Conservation (phyloP, 2,797 vertebrate genomes). For the Myotis vivesi region DNA sequence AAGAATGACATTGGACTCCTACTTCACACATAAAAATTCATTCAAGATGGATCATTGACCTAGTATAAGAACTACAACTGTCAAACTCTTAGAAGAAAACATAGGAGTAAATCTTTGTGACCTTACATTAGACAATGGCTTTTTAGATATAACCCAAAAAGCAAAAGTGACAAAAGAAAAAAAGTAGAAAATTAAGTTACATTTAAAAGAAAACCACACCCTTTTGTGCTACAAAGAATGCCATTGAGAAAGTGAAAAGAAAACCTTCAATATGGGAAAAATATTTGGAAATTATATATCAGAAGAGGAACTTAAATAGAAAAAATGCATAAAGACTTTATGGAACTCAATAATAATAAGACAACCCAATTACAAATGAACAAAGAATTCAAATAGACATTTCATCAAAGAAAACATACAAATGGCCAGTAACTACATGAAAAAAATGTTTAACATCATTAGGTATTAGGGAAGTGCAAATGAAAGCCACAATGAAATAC, state of each 20-base stretch:
- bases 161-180: background rate
- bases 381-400: background rate
- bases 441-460: background rate
- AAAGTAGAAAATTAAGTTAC: conserved; percentile 6
- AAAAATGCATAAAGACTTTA: background rate
- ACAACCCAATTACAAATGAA: background rate
- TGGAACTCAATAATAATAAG: background rate
- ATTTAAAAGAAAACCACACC: background rate
- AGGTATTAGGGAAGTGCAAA: background rate
- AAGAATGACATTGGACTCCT: background rate
- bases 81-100: background rate
- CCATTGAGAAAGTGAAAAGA: background rate
- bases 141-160: background rate
- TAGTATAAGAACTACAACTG: background rate
- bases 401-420: background rate
- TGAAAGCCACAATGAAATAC: background rate
- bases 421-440: background rate
- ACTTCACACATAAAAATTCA: background rate
- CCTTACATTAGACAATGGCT: background rate
- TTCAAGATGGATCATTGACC: background rate
- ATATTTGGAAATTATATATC: conserved; percentile 4
- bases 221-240: background rate
- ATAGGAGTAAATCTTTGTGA: background rate
- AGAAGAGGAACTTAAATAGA: background rate
- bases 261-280: background rate